Evolutionary conservation across 2,888 invertebrate species (phyloP).

Genomic region (Lasioglossum zephyrum): DNA sequence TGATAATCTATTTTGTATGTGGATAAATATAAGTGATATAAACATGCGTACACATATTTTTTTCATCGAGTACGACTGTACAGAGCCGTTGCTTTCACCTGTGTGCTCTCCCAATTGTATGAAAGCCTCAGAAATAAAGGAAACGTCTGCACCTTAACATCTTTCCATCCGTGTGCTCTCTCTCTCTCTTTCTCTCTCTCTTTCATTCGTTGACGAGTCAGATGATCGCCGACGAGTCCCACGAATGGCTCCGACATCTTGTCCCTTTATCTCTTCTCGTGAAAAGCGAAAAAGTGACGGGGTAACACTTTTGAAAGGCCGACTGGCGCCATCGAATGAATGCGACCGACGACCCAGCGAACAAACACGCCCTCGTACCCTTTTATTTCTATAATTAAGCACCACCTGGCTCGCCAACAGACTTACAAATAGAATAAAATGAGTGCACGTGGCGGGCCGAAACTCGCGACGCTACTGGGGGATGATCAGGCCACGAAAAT

Average conservation of each 20-base stretch:
- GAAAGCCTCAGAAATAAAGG: constrained; percentile 30
- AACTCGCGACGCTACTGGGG: not conserved
- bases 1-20: constrained; percentile 31
- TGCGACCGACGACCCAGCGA: constrained; percentile 7
- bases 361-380: constrained; percentile 41
- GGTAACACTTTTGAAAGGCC: not conserved
- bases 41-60: constrained; percentile 18
- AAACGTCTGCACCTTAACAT: constrained; percentile 22
- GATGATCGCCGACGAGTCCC: not conserved
- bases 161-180: not conserved
- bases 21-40: constrained; percentile 22
- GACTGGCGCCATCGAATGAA: constrained; percentile 32
- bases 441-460: not conserved
- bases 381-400: constrained; percentile 55
- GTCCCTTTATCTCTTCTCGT: not conserved
- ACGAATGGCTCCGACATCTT: not conserved
- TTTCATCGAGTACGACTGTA: constrained; percentile 1
- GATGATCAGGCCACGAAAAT: not conserved
- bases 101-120: constrained; percentile 11
- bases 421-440: constrained; percentile 16
- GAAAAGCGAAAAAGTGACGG: not conserved
- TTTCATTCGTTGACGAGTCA: not conserved
- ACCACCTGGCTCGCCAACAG: constrained; percentile 27
- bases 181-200: not conserved
- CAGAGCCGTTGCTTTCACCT: not conserved